A percentile compares a stretch with the other conserved stretches of the same genome.
Conservation (phyloP, 2,797 vertebrate genomes). For the Falco peregrinus region DNA sequence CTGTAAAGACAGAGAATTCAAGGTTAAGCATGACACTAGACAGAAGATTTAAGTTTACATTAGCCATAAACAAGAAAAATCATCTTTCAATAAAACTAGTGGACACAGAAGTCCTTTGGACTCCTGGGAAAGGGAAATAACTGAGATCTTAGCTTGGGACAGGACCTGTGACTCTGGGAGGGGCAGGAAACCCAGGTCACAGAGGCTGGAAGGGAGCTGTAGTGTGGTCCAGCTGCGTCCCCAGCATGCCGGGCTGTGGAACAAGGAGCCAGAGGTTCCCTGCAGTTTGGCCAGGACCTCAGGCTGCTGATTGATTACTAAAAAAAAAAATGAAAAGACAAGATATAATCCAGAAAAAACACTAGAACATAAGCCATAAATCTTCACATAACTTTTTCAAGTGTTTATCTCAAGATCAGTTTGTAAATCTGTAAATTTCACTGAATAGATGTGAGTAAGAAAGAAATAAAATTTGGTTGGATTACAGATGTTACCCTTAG, state of each 20-base stretch:
- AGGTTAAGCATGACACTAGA: background rate
- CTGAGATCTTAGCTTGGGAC: background rate
- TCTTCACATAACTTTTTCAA: background rate
- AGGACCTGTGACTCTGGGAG: background rate
- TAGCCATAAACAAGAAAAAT: background rate
- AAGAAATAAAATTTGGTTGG: background rate
- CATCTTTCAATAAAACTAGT: background rate
- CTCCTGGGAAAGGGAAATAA: background rate
- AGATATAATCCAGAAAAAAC: background rate
- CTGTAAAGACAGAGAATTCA: background rate
- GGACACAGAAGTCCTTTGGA: background rate
- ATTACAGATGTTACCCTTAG: background rate
- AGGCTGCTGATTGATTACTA: background rate
- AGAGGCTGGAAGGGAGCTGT: background rate
- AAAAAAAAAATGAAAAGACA: background rate
- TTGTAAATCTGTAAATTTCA: background rate
- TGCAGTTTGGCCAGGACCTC: background rate
- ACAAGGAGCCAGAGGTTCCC: background rate
- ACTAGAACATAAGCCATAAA: background rate
- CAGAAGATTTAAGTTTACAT: background rate
- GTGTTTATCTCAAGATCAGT: background rate
- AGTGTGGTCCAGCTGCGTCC: fast-evolving
- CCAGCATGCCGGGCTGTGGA: background rate
- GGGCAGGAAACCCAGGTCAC: background rate
- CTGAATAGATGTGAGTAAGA: background rate